phyloP scores from a whole-genome alignment of 2,888 invertebrate genomes.

The Eupithecia pulchellata region DNA sequence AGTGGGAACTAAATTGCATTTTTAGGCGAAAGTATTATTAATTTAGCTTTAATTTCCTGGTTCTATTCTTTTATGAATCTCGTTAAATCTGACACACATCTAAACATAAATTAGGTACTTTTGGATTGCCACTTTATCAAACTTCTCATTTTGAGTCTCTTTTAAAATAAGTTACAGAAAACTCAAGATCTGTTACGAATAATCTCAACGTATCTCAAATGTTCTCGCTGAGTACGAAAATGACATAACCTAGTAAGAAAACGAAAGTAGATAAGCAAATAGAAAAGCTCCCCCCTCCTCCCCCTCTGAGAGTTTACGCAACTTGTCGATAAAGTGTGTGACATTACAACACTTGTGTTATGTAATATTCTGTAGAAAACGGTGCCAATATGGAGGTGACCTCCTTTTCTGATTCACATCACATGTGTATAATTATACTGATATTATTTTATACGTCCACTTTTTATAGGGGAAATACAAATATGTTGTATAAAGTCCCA shows the following conservation, averaged over 20 bases:
- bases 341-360: constrained; percentile 29
- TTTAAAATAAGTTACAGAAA: not conserved
- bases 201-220: constrained; percentile 10
- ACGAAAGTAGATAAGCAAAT: constrained; percentile 33
- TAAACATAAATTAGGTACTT: not conserved
- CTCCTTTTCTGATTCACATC: constrained; percentile 29
- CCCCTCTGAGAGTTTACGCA: constrained; percentile 27
- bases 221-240: constrained; percentile 10
- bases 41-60: constrained; percentile 10
- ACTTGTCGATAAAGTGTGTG: constrained; percentile 32
- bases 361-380: constrained; percentile 24
- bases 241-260: constrained; percentile 36
- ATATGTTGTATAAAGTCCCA: not conserved
- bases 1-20: constrained; percentile 21
- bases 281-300: constrained; percentile 21
- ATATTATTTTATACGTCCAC: not conserved
- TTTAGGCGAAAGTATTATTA: constrained; percentile 22
- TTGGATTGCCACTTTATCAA: not conserved
- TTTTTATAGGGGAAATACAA: not conserved
- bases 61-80: constrained; percentile 3
- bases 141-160: constrained; percentile 5
- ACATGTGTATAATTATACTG: constrained; percentile 24
- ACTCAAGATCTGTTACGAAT: not conserved
- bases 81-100: not conserved
- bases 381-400: constrained; percentile 35